These are phyloP conservation scores for Euborellia annulipes DNA, from an alignment of 1,140 invertebrate genomes.

Conservation along the genomic window DNA sequence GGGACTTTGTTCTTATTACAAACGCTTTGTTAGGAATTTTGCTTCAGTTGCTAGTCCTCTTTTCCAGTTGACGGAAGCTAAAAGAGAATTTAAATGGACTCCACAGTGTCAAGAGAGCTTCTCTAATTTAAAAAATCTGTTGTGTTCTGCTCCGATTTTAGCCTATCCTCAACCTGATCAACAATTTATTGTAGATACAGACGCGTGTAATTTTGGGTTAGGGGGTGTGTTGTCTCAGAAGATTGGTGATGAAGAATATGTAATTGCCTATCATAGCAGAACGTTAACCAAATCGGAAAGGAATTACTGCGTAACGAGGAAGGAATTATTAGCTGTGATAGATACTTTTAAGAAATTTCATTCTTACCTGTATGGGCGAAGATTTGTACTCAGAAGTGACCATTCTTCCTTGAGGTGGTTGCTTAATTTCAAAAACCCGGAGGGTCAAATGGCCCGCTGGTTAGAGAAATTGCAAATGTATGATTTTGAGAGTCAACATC, in stretches of 20 bases:
- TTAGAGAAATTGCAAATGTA: constrained; percentile 8
- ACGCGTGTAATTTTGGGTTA: constrained; percentile 4
- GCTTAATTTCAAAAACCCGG: constrained; percentile 12
- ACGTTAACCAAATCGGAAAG: constrained; percentile 12
- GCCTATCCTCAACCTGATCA: constrained; percentile 5
- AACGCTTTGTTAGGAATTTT: constrained; percentile 1
- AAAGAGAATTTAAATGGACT: background rate
- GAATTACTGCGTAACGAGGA: constrained; percentile 20
- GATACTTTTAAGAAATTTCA: constrained; percentile 8
- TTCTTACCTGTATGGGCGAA: constrained; percentile 21
- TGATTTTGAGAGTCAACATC: constrained; percentile 19
- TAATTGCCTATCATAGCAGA: constrained; percentile 4
- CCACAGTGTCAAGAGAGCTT: background rate
- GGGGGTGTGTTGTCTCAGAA: constrained; percentile 6
- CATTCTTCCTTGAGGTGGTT: constrained; percentile 8
- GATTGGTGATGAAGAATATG: constrained; percentile 3
- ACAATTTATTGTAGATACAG: constrained; percentile 6
- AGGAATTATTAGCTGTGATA: constrained; percentile 20
- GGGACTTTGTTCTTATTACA: constrained; percentile 16
- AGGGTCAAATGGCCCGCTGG: constrained; percentile 11
- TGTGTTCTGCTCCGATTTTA: background rate
- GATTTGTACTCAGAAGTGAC: constrained; percentile 21
- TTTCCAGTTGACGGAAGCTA: background rate
- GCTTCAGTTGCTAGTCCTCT: constrained; percentile 3
- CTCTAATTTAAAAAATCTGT: constrained; percentile 4